Evolutionary conservation across 2,113 vertebrate genomes (phyloP).

Genomic region (Cnemophilus loriae): DNA sequence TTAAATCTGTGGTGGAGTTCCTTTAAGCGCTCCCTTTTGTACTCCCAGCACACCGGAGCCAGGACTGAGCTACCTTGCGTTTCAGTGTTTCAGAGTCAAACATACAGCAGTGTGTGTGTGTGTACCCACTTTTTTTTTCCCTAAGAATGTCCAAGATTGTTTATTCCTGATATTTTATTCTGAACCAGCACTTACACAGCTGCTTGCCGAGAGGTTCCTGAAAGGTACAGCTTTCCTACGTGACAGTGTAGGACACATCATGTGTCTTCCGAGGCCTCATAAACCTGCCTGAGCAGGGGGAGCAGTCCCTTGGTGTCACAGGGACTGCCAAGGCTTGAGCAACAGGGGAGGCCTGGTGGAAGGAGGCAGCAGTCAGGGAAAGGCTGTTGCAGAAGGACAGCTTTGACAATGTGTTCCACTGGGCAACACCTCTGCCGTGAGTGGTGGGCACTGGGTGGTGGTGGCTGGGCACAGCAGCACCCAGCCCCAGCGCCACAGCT

Average conservation of each 20-base stretch:
- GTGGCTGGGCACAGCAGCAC: not conserved
- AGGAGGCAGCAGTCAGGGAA: not conserved
- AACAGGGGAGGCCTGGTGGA: not conserved
- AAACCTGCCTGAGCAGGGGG: not conserved
- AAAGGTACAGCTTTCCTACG: not conserved
- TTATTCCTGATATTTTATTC: not conserved
- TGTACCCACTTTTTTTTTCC: not conserved
- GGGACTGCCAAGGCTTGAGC: not conserved
- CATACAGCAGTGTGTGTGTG: not conserved
- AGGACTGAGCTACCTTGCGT: not conserved
- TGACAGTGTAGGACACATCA: not conserved
- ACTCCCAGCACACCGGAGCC: not conserved
- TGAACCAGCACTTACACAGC: not conserved
- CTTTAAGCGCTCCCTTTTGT: not conserved
- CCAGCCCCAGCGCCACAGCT: not conserved
- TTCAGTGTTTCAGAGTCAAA: not conserved
- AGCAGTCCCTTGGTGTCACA: fast-evolving
- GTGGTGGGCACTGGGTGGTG: not conserved
- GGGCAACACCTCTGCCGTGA: fast-evolving
- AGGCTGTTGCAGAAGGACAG: not conserved
- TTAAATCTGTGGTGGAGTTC: not conserved
- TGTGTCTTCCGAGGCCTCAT: not conserved
- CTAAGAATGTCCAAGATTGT: not conserved
- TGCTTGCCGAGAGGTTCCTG: not conserved
- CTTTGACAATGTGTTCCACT: fast-evolving